phyloP scores from a whole-genome alignment of 1,140 invertebrate genomes.

The Drosophila leontia region DNA sequence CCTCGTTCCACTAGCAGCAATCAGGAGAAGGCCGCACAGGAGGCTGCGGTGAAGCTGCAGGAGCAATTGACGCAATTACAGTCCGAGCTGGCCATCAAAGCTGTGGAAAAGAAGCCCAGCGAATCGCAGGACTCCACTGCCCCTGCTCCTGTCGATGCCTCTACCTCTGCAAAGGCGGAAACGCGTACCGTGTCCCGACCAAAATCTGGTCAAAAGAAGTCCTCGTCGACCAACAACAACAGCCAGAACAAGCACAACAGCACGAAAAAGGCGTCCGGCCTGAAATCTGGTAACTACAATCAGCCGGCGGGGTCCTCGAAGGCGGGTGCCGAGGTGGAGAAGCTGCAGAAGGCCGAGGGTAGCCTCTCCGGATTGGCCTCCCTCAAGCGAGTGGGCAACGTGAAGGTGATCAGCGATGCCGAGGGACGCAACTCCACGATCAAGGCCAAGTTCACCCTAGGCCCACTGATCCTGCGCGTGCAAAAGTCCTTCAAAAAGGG shows the following conservation, averaged over 20 bases:
- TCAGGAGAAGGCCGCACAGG: constrained; percentile 38
- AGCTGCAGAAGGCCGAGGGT: constrained; percentile 88
- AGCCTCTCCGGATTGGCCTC: constrained; percentile 92
- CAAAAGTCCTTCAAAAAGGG: constrained; percentile 93
- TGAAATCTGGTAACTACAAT: constrained; percentile 77
- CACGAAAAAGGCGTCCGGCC: constrained; percentile 62
- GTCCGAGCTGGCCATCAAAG: constrained; percentile 74
- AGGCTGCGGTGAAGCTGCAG: constrained; percentile 68
- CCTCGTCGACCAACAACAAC: constrained; percentile 37
- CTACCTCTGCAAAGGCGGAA: constrained; percentile 60
- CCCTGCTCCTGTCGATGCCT: background rate
- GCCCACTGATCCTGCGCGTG: constrained; percentile 91
- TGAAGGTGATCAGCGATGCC: constrained; percentile 91
- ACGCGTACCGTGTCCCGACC: constrained; percentile 72
- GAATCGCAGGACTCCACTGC: background rate
- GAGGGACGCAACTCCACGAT: constrained; percentile 90
- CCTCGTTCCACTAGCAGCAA: constrained; percentile 60
- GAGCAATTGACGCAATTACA: constrained; percentile 81
- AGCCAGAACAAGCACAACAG: constrained; percentile 52
- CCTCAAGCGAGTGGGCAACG: constrained; percentile 90
- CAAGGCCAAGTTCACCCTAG: constrained; percentile 91
- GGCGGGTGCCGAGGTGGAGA: constrained; percentile 72
- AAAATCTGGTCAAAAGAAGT: constrained; percentile 77
- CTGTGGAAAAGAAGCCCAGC: constrained; percentile 62
- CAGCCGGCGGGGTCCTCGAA: constrained; percentile 75